Evolutionary conservation across 2,797 vertebrate species (phyloP), one percentile per base, ranked within the genome.

Genomic region (Sebastes iracundus): DNA sequence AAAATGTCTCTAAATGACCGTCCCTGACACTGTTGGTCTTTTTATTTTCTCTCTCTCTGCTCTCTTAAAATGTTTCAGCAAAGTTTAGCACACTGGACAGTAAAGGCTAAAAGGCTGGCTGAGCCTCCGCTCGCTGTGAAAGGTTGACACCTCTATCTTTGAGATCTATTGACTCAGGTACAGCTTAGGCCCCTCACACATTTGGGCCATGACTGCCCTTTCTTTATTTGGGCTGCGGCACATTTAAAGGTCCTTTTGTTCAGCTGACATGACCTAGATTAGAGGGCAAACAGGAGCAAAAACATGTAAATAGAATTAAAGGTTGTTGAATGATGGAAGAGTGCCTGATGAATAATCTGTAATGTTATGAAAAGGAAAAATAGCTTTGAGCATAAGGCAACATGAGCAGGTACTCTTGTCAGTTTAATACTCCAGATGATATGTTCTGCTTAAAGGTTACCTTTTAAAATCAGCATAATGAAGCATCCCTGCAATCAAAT

Each of bases 121-220:
- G 81, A 81, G 85, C 75, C 63, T 69, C 62, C 30, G 79, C 82
- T 86, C 71, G 53, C 67, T 65, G 72, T 88, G 84, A 87, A 90
- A 86, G 89, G 85, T 72, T 92, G 91, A 91, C 87, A 87, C 86
- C 79, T 90, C 84, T 92, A 92, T 92, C 91, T 92, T 49, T 88
- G 80, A 85, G 84, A 93, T 93, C 89, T 93, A 90, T 90, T 89
- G 89, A 93, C 90, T 91, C 79, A n/a, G 75, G 81, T 84, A 67
- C 49, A 84, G 87, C 80, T 81, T 42, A 56, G 70, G 60, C 42
- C 42, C 46, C 67, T 82, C 86, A 62, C 89, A 90, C 91, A 93
- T 91, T 87, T 90, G 84, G 80, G 76, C 70, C 53, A 25, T 71
- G 75, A 86, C 88, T 85, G 77, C 71, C 79, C 81, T 89, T 81